A percentile compares a stretch with the other conserved stretches of the same genome.
phyloP scores from a whole-genome alignment of 2,797 vertebrate species.

The Anomalospiza imberbis region DNA sequence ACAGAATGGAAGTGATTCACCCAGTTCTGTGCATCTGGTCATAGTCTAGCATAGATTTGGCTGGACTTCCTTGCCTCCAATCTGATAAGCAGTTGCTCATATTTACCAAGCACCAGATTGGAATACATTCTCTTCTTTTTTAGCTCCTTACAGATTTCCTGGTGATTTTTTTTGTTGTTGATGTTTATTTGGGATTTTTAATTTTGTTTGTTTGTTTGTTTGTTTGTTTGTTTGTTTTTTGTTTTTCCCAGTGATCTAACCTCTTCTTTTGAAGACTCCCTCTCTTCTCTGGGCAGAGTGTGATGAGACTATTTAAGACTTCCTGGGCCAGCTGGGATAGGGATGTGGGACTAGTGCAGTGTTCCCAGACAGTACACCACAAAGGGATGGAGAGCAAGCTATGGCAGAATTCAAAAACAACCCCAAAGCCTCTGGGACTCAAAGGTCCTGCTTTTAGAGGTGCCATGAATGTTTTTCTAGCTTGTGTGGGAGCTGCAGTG shows the following conservation, averaged over 20 bases:
- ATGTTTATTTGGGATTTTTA: neutral
- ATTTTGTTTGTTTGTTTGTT: too few species aligned
- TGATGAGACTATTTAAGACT: neutral
- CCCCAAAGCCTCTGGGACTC: neutral
- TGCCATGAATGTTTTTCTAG: neutral
- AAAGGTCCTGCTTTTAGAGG: neutral
- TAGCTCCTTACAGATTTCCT: neutral
- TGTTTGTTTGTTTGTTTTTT: neutral
- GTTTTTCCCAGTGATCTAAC: neutral
- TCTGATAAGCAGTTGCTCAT: neutral
- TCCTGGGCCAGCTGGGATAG: rapidly evolving
- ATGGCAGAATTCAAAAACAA: neutral
- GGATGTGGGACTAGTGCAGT: neutral
- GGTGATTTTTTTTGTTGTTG: neutral
- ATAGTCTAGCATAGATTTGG: neutral
- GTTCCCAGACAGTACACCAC: neutral
- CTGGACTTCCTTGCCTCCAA: neutral
- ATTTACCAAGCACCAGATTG: neutral
- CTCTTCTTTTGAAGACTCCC: neutral
- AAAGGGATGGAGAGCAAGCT: neutral
- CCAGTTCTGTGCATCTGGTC: neutral
- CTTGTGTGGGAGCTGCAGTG: neutral
- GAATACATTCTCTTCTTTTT: neutral
- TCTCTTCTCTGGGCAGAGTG: neutral
- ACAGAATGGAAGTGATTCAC: neutral